Conservation (phyloP, 2,797 vertebrate species). For the Darevskia nairensis region DNA sequence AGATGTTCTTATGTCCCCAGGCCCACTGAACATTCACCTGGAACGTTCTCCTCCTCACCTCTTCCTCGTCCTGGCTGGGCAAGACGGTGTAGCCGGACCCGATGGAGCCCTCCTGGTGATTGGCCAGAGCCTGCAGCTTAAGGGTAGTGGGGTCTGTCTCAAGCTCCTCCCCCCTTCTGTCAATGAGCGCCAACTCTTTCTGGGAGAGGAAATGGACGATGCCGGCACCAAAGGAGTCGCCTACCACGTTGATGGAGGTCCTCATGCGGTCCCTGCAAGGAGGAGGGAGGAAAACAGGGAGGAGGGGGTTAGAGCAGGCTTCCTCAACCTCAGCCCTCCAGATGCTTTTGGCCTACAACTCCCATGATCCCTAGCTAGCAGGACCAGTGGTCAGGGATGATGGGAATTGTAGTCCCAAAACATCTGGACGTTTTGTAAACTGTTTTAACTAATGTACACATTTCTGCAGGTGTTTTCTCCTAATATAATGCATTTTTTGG, state of each 20-base stretch:
- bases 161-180: conserved; percentile 72
- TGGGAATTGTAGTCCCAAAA: too few relatives aligned
- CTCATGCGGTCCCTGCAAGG: conserved; percentile 84
- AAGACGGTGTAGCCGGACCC: conserved; percentile 4
- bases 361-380: too few relatives aligned
- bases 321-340: too few relatives aligned
- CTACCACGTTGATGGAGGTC: conserved; percentile 88
- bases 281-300: background rate
- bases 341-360: too few relatives aligned
- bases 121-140: conserved; percentile 71
- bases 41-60: conserved; percentile 4
- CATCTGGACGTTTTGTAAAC: too few relatives aligned
- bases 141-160: background rate
- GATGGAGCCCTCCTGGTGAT: conserved; percentile 43
- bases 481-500: too few relatives aligned
- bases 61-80: conserved; percentile 11
- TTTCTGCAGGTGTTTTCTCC: too few relatives aligned
- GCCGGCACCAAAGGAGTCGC: conserved; percentile 86
- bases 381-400: too few relatives aligned
- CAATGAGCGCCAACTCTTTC: conserved; percentile 79
- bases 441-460: too few relatives aligned
- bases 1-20: background rate
- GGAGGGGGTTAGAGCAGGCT: too few relatives aligned
- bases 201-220: conserved; percentile 85
- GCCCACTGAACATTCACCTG: background rate